Percentiles rank a stretch among this genome's conserved stretches.
These are phyloP conservation scores for Umimayanthus chanpuru DNA, from an alignment of 92 coral and sea anemone species.

Conservation along the genomic window DNA sequence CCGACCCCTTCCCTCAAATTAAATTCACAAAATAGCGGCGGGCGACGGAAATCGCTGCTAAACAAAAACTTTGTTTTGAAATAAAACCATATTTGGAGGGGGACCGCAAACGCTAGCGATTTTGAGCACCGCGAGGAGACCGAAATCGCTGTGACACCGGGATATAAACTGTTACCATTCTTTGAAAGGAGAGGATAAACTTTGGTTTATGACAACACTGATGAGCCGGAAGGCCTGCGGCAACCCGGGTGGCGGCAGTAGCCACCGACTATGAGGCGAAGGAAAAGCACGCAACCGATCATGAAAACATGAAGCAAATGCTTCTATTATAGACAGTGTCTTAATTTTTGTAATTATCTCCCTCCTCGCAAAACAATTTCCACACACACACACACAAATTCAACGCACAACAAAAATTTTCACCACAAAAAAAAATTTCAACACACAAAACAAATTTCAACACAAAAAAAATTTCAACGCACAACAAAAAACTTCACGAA, in stretches of 20 bases:
- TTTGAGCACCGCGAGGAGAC: not conserved
- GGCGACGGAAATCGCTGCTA: not conserved
- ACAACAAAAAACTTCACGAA: too few relatives aligned
- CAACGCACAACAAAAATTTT: too few relatives aligned
- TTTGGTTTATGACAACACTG: not conserved
- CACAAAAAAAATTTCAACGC: too few relatives aligned
- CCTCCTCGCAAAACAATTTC: too few relatives aligned
- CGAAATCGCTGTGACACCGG: constrained; percentile 18
- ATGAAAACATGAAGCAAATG: constrained; percentile 12
- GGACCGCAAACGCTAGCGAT: constrained; percentile 1
- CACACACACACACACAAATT: too few relatives aligned
- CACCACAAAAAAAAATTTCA: too few relatives aligned
- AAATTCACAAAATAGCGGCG: not conserved
- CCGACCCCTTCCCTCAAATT: not conserved
- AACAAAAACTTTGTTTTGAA: too few relatives aligned
- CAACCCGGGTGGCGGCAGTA: constrained; percentile 8
- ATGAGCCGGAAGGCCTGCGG: constrained; percentile 4
- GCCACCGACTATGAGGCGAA: not conserved
- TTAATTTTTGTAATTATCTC: not conserved
- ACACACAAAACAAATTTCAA: too few relatives aligned
- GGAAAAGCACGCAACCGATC: constrained; percentile 10
- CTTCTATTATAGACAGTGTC: not conserved
- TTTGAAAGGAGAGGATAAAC: constrained; percentile 1
- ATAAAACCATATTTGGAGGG: too few relatives aligned
- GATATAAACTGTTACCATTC: constrained; percentile 1